Evolutionary conservation across 1,140 invertebrate genomes (phyloP), one percentile per base, ranked within the genome.

Genomic region (Drosophila parabipectinata): DNA sequence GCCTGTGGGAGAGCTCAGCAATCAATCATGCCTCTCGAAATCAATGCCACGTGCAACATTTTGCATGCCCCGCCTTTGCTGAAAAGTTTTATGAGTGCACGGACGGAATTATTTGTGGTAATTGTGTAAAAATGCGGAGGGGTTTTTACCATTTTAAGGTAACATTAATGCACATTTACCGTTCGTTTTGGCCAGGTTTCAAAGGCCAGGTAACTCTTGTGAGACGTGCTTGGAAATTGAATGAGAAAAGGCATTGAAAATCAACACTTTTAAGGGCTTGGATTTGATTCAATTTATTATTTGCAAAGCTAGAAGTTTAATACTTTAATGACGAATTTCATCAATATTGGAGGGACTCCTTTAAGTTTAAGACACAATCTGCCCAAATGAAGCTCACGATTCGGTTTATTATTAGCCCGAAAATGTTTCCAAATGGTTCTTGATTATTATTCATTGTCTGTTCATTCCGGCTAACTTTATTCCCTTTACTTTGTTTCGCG

Each of bases 371-470:
- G 26, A 14, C 56, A 15, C 48, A 55, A 1, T 41, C n/a, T 41
- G 12, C 0, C 9, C 2, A 9, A 39, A 41, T 14, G 15, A 39
- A 28, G 1, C 15, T 37, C 1, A 24, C 52, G 61, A 68, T 68
- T 72, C 41, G 18, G 53, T 47, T 63, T 68, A 78, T 87, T 85
- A 85, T 85, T 87, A 75, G 78, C 78, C 71, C 50, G 69, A 85
- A 87, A 81, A 75, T 72, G 79, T 78, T 71, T 51, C 83, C 67
- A 69, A 87, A 88, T 87, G 57, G 72, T 79, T 72, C 58, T 83
- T 88, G 72, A 89, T 88, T 87, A 87, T 87, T 87, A 87, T 87
- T 88, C 83, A 87, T 82, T 88, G 77, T 79, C 60, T 78, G 71
- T 60, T 58, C 61, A 68, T 76, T 59, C 32, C 39, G 62, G 44